Base-by-base conservation (phyloP, 1,140 invertebrate genomes). In the Helicoverpa zea region DNA sequence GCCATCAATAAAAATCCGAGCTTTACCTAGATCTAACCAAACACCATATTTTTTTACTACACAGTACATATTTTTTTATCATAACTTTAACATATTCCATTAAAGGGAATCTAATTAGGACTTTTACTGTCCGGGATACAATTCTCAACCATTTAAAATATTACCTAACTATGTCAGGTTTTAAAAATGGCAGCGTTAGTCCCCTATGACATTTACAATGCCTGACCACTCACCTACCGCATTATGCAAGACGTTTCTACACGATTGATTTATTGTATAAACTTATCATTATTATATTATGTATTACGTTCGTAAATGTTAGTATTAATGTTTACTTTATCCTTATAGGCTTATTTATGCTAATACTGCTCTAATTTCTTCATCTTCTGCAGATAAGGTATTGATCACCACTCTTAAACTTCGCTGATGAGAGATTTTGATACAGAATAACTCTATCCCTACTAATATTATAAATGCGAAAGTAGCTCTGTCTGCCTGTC, bases 131-230 rank as follows among this genome's bases (percentile, higher is more conserved):
- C 11, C 14, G 58, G 4, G 35, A 43, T 61, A 61, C 58, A 30
- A 61, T 29, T 61, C 29, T 61, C 58, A 61, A 29, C 12, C 29
- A 13, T 30, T 30, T 29, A 29, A 59, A 61, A 29, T 30, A 43
- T 68, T 68, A 49, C 64, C 35, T 49, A 68, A 68, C 16, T 18
- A 16, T 14, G 43, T 12, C 12, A 49, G 43, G 16, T 12, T 68
- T 23, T 68, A 68, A 68, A 68, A 68, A 68, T 68, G 64, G 64
- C 64, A 23, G 12, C 5, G 13, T 0, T 23, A 68, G n/a, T 68
- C 64, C 43, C 16, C 64, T 68, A 68, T 68, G 64, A 68, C 64
- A 68, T 68, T 68, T 68, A 68, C 3, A n/a, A 16, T 23, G 16
- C 43, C n/a, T 49, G 64, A 68, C 64, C 64, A 49, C 3, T 68